phyloP scores from a whole-genome alignment of 2,113 vertebrate species.

The Silurus meridionalis region DNA sequence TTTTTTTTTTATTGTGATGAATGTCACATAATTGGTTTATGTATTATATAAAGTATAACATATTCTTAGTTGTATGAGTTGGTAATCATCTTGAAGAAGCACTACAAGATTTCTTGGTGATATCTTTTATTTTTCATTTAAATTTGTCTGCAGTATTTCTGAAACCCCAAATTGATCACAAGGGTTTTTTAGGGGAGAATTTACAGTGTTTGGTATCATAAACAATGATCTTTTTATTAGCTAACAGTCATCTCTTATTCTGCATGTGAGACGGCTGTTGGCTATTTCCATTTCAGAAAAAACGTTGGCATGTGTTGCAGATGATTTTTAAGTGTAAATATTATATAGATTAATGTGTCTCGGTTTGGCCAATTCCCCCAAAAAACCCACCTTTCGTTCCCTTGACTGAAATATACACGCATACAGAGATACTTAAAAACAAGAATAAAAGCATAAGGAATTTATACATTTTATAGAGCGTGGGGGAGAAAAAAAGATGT shows the following conservation, averaged over 20 bases:
- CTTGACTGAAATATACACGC: constrained; percentile 19
- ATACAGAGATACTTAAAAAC: constrained; percentile 11
- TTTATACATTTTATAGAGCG: constrained; percentile 25
- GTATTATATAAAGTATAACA: neutral
- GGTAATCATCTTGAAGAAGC: neutral
- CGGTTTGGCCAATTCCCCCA: constrained; percentile 12
- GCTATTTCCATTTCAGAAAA: neutral
- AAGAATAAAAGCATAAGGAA: constrained; percentile 34
- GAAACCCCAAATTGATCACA: constrained; percentile 34
- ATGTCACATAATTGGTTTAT: neutral
- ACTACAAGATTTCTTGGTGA: constrained; percentile 19
- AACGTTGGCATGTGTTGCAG: neutral
- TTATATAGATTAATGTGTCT: neutral
- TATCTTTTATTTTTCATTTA: constrained; percentile 40
- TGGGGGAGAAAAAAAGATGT: constrained; percentile 21
- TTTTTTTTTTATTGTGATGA: neutral
- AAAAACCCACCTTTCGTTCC: neutral
- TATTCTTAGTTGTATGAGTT: neutral
- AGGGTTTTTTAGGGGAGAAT: neutral
- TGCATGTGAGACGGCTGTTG: neutral
- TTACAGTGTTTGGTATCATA: constrained; percentile 7
- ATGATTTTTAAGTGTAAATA: neutral
- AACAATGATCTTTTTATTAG: neutral
- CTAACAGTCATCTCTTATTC: constrained; percentile 26
- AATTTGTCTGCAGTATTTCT: constrained; percentile 38